A percentile compares a stretch with the other conserved stretches of the same genome.
Evolutionary conservation across 2,113 vertebrate species (phyloP).

Genomic region (Vicugna pacos): DNA sequence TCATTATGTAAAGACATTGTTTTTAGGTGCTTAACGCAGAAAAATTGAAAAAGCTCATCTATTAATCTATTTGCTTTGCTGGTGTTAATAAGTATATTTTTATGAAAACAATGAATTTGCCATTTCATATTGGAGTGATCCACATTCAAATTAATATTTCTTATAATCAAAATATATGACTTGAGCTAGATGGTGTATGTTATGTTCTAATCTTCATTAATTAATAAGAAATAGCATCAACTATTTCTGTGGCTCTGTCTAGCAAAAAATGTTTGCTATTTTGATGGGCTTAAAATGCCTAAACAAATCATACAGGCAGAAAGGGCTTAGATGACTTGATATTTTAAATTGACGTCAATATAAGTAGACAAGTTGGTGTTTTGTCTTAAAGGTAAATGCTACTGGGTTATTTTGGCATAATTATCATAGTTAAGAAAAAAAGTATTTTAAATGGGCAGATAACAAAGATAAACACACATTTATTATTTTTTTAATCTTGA

Average conservation of each 20-base stretch:
- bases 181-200: background rate
- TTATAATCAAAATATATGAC: background rate
- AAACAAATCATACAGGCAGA: background rate
- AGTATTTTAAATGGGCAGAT: conserved; percentile 37
- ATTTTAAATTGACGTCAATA: background rate
- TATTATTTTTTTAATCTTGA: conserved; percentile 1
- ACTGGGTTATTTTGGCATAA: conserved; percentile 24
- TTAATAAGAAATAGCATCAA: background rate
- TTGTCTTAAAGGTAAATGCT: conserved; percentile 31
- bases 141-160: background rate
- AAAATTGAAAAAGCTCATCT: background rate
- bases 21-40: background rate
- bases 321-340: background rate
- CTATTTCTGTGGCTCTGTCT: background rate
- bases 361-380: background rate
- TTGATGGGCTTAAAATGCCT: background rate
- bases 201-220: background rate
- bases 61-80: background rate
- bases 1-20: background rate
- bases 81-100: background rate
- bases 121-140: background rate
- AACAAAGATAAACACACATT: conserved; percentile 48
- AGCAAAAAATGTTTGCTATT: background rate
- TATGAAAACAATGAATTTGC: background rate
- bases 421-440: conserved; percentile 56